Evolutionary conservation across 2,113 vertebrate species (phyloP).

Genomic region (Danionella cerebrum): DNA sequence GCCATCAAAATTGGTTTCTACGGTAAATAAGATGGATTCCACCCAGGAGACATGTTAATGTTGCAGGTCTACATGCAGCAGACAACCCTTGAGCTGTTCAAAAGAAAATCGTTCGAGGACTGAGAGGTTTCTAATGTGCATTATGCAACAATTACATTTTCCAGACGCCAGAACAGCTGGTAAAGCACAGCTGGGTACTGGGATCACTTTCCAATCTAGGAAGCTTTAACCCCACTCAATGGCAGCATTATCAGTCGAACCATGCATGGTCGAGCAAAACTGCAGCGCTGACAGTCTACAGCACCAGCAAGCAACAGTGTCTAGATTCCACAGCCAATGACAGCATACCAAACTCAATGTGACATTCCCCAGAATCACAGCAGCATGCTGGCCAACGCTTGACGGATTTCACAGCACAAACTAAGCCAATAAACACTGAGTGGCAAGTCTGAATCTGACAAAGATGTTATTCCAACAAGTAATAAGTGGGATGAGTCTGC

Average conservation of each 20-base stretch:
- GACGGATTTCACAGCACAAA: constrained; percentile 44
- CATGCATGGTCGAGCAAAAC: constrained; percentile 56
- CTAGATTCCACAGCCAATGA: constrained; percentile 55
- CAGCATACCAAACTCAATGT: constrained; percentile 54
- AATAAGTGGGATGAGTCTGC: constrained; percentile 34
- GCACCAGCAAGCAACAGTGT: constrained; percentile 55
- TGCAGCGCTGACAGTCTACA: constrained; percentile 56
- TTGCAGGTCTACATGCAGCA: neutral
- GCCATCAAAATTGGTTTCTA: neutral
- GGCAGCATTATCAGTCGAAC: constrained; percentile 55
- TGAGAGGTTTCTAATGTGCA: neutral
- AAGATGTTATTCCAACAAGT: constrained; percentile 38
- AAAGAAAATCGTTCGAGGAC: neutral
- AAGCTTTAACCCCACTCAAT: constrained; percentile 52
- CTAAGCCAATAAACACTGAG: constrained; percentile 30
- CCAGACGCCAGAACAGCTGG: constrained; percentile 46
- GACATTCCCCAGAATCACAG: constrained; percentile 52
- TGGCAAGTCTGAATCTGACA: constrained; percentile 42
- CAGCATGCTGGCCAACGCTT: constrained; percentile 38
- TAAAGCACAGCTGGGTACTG: constrained; percentile 49
- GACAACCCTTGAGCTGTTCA: neutral
- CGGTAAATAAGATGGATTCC: neutral
- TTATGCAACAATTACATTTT: constrained; percentile 23
- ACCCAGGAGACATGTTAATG: neutral
- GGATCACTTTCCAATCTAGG: constrained; percentile 41